Base-by-base conservation (phyloP, 2,888 invertebrate genomes). In the Seira musarum region DNA sequence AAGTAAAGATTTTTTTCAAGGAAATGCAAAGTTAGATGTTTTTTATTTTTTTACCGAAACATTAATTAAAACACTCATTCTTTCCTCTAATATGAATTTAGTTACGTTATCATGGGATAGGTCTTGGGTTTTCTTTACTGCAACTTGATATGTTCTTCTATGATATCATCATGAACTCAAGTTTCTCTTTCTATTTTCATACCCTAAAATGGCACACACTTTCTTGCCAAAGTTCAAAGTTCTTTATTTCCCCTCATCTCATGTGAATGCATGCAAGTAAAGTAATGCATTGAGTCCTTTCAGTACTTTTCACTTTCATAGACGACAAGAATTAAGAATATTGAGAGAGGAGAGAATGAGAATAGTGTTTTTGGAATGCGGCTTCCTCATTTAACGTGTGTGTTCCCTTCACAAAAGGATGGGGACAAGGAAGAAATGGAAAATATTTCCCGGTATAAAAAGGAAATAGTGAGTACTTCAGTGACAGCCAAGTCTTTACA, bases 401-500 rank as follows among this genome's bases (percentile, higher is more conserved):
- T 53, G 13, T 53, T 53, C n/a, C n/a, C n/a, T n/a, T n/a, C n/a
- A 5, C 13, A 69, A 35, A 46, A 21, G 46, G 17, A 53, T 25
- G 46, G 63, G 21, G 22, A 60, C 40, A 5, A 53, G 35, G 65
- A 53, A 68, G 68, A 22, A 65, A 35, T 61, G 21, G 64, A 67
- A 70, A 46, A 61, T 40, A 46, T 65, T 53, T 24, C 19, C n/a
- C 53, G n/a, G 15, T 53, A 30, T 46, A 6, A 61, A 35, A 65
- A 78, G 71, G 65, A 65, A 78, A 78, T 67, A 72, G 78, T 78
- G 71, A 78, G 78, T 71, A 72, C 78, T 76, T 72, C 63, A 49
- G 76, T 83, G 81, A 81, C 83, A 80, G 76, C 76, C 61, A 30
- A 76, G 74, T 77, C 81, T 79, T 82, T 81, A 79, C 79, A 83